phyloP scores from a whole-genome alignment of 2,113 vertebrate genomes.

The Plecotus auritus region DNA sequence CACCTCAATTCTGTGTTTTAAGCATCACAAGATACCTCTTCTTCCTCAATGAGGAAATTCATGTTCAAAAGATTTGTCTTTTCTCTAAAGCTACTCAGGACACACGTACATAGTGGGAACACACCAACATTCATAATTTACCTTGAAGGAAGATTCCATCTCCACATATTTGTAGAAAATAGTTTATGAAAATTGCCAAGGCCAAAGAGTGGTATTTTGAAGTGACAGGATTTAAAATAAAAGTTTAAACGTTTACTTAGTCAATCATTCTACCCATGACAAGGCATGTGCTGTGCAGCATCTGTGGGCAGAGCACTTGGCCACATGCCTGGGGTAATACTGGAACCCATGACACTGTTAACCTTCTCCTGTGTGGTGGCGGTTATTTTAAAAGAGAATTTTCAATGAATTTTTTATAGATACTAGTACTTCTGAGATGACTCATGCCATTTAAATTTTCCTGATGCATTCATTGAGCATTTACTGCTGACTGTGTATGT shows the following conservation, averaged over 20 bases:
- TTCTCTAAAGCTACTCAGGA: neutral
- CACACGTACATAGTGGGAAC: too few species aligned
- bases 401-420: neutral
- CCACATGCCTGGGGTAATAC: neutral
- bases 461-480: neutral
- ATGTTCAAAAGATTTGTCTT: neutral
- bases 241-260: neutral
- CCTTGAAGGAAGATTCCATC: neutral
- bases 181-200: neutral
- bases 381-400: neutral
- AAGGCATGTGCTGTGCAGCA: rapidly evolving
- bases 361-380: neutral
- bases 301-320: neutral
- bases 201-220: neutral
- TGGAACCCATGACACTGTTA: neutral
- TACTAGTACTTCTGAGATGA: neutral
- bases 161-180: neutral
- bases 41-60: neutral
- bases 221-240: neutral
- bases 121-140: neutral
- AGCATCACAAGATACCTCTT: neutral
- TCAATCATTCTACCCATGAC: neutral
- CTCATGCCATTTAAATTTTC: neutral
- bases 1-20: neutral
- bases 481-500: neutral